These are phyloP conservation scores for Columbina picui DNA, from an alignment of 2,113 vertebrate species.

Conservation along the genomic window DNA sequence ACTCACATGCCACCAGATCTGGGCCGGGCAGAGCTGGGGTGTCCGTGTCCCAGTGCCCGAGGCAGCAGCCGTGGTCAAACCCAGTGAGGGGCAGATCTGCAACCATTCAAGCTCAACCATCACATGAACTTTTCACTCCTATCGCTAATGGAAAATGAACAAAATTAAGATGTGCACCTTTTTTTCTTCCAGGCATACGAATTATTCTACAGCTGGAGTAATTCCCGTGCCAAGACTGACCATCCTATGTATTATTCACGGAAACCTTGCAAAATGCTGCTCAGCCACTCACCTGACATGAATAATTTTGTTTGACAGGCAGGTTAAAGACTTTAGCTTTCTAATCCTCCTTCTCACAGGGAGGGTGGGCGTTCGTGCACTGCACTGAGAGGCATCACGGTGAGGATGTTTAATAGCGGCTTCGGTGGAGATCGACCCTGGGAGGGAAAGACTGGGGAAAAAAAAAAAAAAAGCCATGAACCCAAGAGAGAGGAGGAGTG, in stretches of 20 bases:
- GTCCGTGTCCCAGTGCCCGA: neutral
- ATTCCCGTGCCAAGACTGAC: neutral
- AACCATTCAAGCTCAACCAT: neutral
- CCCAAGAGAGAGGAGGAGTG: neutral
- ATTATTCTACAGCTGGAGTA: neutral
- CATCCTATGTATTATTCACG: neutral
- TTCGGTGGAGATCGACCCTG: neutral
- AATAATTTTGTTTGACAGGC: constrained; percentile 27
- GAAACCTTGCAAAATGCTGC: neutral
- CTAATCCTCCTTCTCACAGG: neutral
- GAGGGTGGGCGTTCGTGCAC: rapidly evolving
- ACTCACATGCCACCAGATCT: rapidly evolving
- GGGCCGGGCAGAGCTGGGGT: neutral
- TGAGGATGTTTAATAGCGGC: neutral
- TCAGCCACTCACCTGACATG: neutral
- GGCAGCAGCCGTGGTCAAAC: neutral
- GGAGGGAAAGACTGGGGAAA: neutral
- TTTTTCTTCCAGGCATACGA: neutral
- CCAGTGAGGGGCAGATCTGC: neutral
- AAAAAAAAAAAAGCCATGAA: neutral
- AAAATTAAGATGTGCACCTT: neutral
- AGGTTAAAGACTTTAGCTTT: constrained; percentile 8
- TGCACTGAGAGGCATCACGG: neutral
- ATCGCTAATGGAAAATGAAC: rapidly evolving
- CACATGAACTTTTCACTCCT: neutral